Base-by-base conservation (phyloP, 1,140 invertebrate species). In the Zelostemma sp. region DNA sequence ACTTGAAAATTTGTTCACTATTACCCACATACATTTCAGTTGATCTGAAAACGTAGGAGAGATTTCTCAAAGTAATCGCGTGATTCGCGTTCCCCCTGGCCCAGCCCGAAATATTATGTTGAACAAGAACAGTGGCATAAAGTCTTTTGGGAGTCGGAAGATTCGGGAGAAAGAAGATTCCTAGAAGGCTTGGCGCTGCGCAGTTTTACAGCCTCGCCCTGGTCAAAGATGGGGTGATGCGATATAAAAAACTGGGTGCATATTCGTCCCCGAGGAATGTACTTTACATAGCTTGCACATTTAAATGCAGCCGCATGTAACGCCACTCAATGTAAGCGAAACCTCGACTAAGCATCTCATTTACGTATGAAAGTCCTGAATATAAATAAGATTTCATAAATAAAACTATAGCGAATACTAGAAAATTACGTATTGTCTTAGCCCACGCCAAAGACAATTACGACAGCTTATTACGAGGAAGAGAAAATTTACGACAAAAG, bases 191-290 rank as follows among this genome's bases (percentile, higher is more conserved):
- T 66, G 53, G 58, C 50, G 46, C 48, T 38, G 16, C 62, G 54
- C 57, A 60, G 63, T 71, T 76, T 76, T 70, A 73, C 58, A 72
- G 54, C 59, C 54, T 69, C 55, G 60, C 45, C 59, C 51, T 54
- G 65, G 67, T 77, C 71, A 73, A 71, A 79, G 73, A 79, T 77
- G 71, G 58, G 64, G 57, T 63, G 62, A 55, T 31, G 60, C 50
- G 73, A 75, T 79, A 77, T 76, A n/a, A 72, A 78, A 76, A 76
- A 68, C 73, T 72, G 62, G 77, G 65, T 71, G 74, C 75, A 71
- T 65, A 77, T 72, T 65, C 68, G 45, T 72, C 54, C 58, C 48
- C 51, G 14, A 66, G 50, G 64, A 76, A 77, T 73, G 61, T 25
- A 46, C 56, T 68, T 76, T 75, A 67, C 67, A 58, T 68, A 68